These are phyloP conservation scores for Notoglanidium macrostoma DNA, from an alignment of 2,797 vertebrate genomes.

Conservation along the genomic window DNA sequence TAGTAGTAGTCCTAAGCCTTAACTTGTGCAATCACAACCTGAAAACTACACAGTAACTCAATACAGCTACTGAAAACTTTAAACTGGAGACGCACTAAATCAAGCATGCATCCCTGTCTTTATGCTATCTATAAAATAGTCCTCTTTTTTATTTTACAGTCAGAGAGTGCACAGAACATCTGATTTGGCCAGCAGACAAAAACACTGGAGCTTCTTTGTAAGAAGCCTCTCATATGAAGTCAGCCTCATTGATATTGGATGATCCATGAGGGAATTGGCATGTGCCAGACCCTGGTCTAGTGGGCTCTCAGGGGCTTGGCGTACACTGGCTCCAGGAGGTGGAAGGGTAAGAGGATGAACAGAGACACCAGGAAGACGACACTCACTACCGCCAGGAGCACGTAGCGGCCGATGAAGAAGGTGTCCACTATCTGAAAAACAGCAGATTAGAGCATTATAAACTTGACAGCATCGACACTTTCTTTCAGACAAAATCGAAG, in stretches of 20 bases:
- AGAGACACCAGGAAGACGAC: slow-evolving; percentile 77
- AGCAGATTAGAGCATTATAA: slow-evolving; percentile 24
- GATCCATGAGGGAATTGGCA: slow-evolving; percentile 52
- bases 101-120: background rate
- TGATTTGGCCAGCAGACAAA: slow-evolving; percentile 34
- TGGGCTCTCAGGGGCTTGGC: slow-evolving; percentile 80
- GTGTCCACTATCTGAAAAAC: slow-evolving; percentile 83
- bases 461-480: background rate
- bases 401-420: slow-evolving; percentile 87
- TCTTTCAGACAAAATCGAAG: background rate
- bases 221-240: slow-evolving; percentile 54
- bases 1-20: background rate
- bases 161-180: slow-evolving; percentile 26
- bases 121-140: too few species aligned
- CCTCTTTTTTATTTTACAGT: background rate
- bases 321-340: slow-evolving; percentile 84
- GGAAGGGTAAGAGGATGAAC: slow-evolving; percentile 83
- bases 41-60: background rate
- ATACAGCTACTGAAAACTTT: too few species aligned
- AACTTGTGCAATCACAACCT: background rate
- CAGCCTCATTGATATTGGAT: slow-evolving; percentile 48
- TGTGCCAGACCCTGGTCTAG: slow-evolving; percentile 57
- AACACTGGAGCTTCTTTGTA: slow-evolving; percentile 47
- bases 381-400: slow-evolving; percentile 79
- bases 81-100: background rate